A percentile compares a stretch with the other conserved stretches of the same genome.
These are phyloP conservation scores for Zoanthus sociatus DNA, from an alignment of 92 coral and sea anemone species.

Conservation along the genomic window DNA sequence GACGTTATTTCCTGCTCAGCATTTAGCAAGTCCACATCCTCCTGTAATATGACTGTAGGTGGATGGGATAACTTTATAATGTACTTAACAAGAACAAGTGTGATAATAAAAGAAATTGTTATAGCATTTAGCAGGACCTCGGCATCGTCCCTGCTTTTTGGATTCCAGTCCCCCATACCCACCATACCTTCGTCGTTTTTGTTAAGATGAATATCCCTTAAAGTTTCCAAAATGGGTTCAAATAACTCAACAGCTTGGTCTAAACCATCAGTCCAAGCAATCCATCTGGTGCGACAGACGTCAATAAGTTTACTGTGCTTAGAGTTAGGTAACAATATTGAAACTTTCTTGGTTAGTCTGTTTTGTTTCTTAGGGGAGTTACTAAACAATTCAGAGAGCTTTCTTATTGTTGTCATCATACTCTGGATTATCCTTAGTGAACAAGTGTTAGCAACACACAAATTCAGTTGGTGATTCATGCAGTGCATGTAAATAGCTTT, in stretches of 20 bases:
- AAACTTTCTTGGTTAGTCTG: too few relatives aligned
- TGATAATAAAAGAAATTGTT: constrained; percentile 8
- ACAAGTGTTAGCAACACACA: not conserved
- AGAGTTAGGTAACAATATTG: too few relatives aligned
- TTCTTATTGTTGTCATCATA: too few relatives aligned
- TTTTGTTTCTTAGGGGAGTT: too few relatives aligned
- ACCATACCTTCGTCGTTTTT: constrained; percentile 50
- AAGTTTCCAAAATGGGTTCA: not conserved
- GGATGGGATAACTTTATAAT: constrained; percentile 1
- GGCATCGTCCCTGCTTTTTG: constrained; percentile 17
- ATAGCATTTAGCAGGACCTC: constrained; percentile 13
- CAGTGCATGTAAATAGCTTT: constrained; percentile 65
- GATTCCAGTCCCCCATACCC: constrained; percentile 40
- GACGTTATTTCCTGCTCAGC: constrained; percentile 59
- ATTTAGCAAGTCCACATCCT: constrained; percentile 62
- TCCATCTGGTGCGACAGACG: constrained; percentile 2
- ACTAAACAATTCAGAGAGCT: too few relatives aligned
- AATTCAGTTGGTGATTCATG: constrained; percentile 64
- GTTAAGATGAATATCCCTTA: not conserved
- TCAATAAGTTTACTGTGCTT: too few relatives aligned
- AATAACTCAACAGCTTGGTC: constrained; percentile 17
- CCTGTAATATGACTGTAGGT: constrained; percentile 30
- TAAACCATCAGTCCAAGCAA: not conserved
- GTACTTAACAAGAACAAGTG: constrained; percentile 37
- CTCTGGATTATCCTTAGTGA: too few relatives aligned